Evolutionary conservation across 2,113 vertebrate species (phyloP).

Genomic region (Dromiciops gliroides): DNA sequence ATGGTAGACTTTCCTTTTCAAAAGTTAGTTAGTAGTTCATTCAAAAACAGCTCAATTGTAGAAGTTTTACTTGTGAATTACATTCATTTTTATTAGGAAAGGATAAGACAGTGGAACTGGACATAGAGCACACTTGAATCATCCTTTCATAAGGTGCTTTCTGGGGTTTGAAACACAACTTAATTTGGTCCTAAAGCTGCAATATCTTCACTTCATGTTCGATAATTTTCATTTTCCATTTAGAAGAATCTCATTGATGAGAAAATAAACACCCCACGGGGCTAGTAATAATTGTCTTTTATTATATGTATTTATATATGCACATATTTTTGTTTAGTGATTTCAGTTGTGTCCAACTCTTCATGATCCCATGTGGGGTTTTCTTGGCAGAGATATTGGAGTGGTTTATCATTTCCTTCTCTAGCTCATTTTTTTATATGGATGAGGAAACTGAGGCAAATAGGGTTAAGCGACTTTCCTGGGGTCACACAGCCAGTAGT

Average conservation of each 20-base stretch:
- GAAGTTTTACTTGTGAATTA: not conserved
- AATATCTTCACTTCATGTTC: not conserved
- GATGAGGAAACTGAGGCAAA: not conserved
- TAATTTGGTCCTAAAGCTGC: not conserved
- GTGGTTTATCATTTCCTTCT: not conserved
- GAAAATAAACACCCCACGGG: not conserved
- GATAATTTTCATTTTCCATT: not conserved
- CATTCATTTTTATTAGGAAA: not conserved
- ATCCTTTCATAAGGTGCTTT: not conserved
- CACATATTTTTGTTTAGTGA: not conserved
- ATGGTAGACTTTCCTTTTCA: not conserved
- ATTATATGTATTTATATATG: not conserved
- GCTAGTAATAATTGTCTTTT: not conserved
- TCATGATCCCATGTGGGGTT: not conserved
- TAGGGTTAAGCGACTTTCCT: not conserved
- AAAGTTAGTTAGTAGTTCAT: not conserved
- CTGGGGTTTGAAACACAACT: not conserved
- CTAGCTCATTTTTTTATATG: not conserved
- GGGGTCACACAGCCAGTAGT: not conserved
- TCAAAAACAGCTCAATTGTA: not conserved
- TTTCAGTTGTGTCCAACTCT: not conserved
- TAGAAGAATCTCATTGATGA: not conserved
- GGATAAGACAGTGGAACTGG: not conserved
- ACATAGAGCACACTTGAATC: not conserved
- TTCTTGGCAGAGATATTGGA: not conserved